These are phyloP conservation scores for Platycheirus rosarum DNA, from an alignment of 2,888 invertebrate genomes.

Conservation along the genomic window DNA sequence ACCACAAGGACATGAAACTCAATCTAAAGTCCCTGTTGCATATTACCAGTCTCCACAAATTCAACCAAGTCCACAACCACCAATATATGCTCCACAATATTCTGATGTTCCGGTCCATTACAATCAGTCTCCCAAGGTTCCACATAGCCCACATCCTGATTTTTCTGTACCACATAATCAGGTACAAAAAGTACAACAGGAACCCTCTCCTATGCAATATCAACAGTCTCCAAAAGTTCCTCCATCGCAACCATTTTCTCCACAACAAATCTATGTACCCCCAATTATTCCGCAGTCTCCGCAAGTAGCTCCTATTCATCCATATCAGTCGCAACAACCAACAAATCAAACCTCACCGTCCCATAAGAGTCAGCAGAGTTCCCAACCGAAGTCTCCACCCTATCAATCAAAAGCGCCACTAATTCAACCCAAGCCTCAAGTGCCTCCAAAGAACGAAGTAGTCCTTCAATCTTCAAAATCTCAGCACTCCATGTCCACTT, in stretches of 20 bases:
- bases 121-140: conserved; percentile 21
- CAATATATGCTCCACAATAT: neutral
- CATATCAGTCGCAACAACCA: conserved; percentile 19
- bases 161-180: neutral
- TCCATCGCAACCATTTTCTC: too few species aligned
- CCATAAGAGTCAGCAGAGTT: conserved; percentile 4
- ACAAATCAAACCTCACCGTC: neutral
- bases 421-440: conserved; percentile 67
- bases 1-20: neutral
- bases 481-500: conserved; percentile 28
- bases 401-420: conserved; percentile 65
- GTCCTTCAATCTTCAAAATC: conserved; percentile 38
- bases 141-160: conserved; percentile 22
- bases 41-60: conserved; percentile 32
- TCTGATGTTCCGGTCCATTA: conserved; percentile 7
- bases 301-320: neutral
- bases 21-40: neutral
- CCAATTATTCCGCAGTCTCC: conserved; percentile 5
- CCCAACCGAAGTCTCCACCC: conserved; percentile 64
- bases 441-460: conserved; percentile 50
- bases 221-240: neutral
- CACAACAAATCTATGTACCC: neutral
- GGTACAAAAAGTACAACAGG: conserved; percentile 15
- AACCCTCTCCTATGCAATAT: conserved; percentile 16
- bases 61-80: conserved; percentile 18